Percentiles rank a stretch among this genome's conserved stretches.
Evolutionary conservation across 2,888 invertebrate genomes (phyloP).

Genomic region (Acanthosepion lycidas): DNA sequence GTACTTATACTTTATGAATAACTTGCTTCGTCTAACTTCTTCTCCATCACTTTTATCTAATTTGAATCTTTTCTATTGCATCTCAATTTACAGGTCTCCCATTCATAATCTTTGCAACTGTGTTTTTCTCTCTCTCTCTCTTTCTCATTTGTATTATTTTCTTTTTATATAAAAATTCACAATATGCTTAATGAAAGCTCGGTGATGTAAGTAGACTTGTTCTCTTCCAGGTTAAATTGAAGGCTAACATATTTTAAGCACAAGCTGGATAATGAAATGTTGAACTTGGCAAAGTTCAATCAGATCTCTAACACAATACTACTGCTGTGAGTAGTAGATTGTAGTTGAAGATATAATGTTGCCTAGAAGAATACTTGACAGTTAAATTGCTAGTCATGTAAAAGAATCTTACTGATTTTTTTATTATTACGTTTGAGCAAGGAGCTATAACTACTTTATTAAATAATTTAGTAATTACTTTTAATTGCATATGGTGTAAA

Average conservation of each 20-base stretch:
- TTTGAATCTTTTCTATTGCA: not conserved
- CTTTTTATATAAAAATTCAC: not conserved
- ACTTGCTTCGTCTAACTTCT: not conserved
- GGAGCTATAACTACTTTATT: too few species aligned
- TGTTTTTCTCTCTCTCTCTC: not conserved
- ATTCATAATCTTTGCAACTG: not conserved
- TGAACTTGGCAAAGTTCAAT: not conserved
- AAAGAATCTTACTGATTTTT: too few species aligned
- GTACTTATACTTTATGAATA: not conserved
- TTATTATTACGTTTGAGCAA: too few species aligned
- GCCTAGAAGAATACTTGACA: not conserved
- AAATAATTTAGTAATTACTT: too few species aligned
- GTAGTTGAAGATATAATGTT: not conserved
- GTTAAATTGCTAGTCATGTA: too few species aligned
- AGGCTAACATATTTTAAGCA: slow-evolving; percentile 7
- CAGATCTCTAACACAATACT: not conserved
- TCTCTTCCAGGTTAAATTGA: not conserved
- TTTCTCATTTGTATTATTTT: not conserved
- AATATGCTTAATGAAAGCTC: not conserved
- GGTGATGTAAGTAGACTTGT: slow-evolving; percentile 1
- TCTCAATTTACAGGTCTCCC: not conserved
- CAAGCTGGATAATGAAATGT: slow-evolving; percentile 8
- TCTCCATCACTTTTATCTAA: not conserved
- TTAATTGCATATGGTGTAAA: too few species aligned
- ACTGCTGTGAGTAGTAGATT: not conserved